phyloP scores from a whole-genome alignment of 2,797 vertebrate genomes.

The Tragopan temminckii region DNA sequence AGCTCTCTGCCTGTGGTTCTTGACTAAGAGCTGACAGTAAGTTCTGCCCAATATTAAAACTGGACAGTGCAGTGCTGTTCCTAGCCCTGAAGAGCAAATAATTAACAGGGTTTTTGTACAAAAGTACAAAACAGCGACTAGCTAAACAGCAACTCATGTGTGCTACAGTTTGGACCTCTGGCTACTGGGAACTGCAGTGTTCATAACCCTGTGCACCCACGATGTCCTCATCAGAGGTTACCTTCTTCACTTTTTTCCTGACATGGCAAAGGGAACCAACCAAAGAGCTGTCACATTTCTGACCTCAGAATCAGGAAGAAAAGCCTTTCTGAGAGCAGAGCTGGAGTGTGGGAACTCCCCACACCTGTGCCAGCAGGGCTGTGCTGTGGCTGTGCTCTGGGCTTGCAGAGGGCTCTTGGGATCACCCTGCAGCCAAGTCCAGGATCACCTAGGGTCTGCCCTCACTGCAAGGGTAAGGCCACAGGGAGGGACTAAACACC shows the following conservation, averaged over 20 bases:
- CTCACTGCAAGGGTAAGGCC: neutral
- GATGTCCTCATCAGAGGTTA: neutral
- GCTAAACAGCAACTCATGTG: neutral
- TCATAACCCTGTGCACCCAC: rapidly evolving
- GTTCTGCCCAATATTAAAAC: neutral
- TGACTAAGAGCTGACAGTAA: neutral
- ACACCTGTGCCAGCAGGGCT: rapidly evolving
- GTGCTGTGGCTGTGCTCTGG: neutral
- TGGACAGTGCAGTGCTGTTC: neutral
- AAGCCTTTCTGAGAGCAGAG: rapidly evolving
- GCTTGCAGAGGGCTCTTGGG: neutral
- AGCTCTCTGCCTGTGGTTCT: neutral
- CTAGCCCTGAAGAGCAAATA: neutral
- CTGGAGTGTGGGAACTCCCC: rapidly evolving
- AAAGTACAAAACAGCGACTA: neutral
- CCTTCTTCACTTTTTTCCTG: neutral
- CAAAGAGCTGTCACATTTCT: neutral
- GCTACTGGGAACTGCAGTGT: neutral
- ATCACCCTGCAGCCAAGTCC: neutral
- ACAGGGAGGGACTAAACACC: neutral
- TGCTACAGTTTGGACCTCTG: neutral
- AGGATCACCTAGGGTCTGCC: neutral
- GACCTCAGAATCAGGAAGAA: neutral
- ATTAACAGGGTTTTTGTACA: neutral
- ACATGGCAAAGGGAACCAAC: neutral